Evolutionary conservation across 2,888 invertebrate species (phyloP), one percentile per base, ranked within the genome.

Genomic region (Sericinus montela): DNA sequence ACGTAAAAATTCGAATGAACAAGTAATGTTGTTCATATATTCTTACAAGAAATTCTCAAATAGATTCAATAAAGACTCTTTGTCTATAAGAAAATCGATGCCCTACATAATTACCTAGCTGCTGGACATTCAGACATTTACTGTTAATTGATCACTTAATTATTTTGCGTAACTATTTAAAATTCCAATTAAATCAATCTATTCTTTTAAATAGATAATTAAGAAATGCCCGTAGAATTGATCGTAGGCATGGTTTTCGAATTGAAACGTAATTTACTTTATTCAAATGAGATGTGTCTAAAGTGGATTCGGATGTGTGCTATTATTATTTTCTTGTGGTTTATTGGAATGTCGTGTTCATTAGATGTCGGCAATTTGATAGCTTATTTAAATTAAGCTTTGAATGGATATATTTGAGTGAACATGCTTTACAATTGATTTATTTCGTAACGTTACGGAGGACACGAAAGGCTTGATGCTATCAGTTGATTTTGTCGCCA

Each of bases 131-230:
- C 57, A 74, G 41, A 41, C 72, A 69, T 79, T 78, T 81, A 75
- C 69, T 29, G 60, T 80, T 83, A 87, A 86, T 87, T 83, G 82
- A 85, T 80, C 80, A 78, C 84, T 84, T 84, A 81, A 85, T 85
- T 84, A 85, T 84, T 83, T 85, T 75, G 82, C 81, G 74, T 84
- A 82, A 82, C 71, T 69, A 60, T 72, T 75, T 74, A 75, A 79
- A 79, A 81, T 73, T 75, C 79, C 79, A 85, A 83, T 85, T 84
- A 80, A 85, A 80, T 68, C 67, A 58, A 72, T 76, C 78, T 80
- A 81, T 83, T 81, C 49, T 80, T 78, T 80, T 76, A 76, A 82
- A 83, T 83, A 80, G 83, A 80, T 82, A 85, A 84, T 85, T 86
- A 85, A 86, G 78, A 75, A 80, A 83, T 73, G 70, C 71, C 70